phyloP scores from a whole-genome alignment of 1,140 invertebrate genomes.

The Acromyrmex charruanus region DNA sequence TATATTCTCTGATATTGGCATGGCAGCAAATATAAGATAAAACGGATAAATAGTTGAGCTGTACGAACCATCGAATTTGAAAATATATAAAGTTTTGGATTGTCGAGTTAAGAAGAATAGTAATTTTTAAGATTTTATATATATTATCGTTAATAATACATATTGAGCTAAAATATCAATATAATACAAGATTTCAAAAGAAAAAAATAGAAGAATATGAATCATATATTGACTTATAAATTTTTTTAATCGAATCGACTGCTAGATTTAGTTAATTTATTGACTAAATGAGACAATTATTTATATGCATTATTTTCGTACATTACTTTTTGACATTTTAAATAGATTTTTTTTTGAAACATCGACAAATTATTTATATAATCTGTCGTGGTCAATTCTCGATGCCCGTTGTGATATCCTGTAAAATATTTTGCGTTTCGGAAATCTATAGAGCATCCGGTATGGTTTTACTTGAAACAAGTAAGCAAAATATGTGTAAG shows the following conservation, averaged over 20 bases:
- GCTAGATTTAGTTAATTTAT: too few species aligned
- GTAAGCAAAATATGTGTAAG: constrained; percentile 77
- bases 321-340: constrained; percentile 31
- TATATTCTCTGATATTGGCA: constrained; percentile 35
- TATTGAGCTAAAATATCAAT: background rate
- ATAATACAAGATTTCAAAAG: background rate
- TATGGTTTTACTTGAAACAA: constrained; percentile 34
- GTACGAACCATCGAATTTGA: background rate
- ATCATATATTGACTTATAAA: background rate
- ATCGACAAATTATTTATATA: background rate
- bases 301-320: background rate
- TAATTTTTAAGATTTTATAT: background rate
- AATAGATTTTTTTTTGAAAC: background rate
- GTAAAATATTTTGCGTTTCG: background rate
- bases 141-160: background rate
- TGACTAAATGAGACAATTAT: constrained; percentile 3
- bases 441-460: background rate
- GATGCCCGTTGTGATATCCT: background rate
- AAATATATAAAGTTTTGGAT: background rate
- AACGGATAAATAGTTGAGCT: constrained; percentile 22
- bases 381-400: background rate
- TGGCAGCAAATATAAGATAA: constrained; percentile 30
- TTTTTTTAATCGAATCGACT: too few species aligned
- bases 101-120: background rate
- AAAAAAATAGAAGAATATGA: background rate